phyloP scores from a whole-genome alignment of 2,888 invertebrate genomes.

The Dilophus febrilis region DNA sequence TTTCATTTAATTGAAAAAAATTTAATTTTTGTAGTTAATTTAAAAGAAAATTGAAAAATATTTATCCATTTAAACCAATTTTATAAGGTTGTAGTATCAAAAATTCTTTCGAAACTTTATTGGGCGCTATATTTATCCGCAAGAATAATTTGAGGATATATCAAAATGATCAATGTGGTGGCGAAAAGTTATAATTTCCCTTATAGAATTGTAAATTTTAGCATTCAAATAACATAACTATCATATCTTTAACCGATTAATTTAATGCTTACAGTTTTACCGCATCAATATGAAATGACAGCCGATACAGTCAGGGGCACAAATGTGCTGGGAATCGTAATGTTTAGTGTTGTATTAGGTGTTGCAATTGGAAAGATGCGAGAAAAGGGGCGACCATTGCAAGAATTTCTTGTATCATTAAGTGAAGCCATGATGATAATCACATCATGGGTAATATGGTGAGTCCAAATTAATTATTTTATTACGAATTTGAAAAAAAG shows the following conservation, averaged over 20 bases:
- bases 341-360: conserved; percentile 73
- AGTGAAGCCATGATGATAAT: conserved; percentile 94
- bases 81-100: no score
- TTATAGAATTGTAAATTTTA: no score
- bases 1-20: no score
- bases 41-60: no score
- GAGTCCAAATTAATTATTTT: conserved; percentile 16
- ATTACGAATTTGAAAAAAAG: neutral
- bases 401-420: conserved; percentile 69
- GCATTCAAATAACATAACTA: no score
- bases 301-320: conserved; percentile 55
- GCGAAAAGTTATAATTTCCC: no score
- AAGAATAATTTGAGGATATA: no score
- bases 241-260: neutral
- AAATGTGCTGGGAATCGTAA: conserved; percentile 72
- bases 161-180: no score
- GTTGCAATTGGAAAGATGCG: conserved; percentile 82
- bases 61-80: no score
- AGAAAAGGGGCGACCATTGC: conserved; percentile 60
- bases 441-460: conserved; percentile 94
- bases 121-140: no score
- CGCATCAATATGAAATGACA: conserved; percentile 44
- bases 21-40: no score
- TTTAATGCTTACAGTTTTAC: conserved; percentile 8
- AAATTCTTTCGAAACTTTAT: no score